Base-by-base conservation (phyloP, 2,113 vertebrate species). In the Lophotis ruficrista region DNA sequence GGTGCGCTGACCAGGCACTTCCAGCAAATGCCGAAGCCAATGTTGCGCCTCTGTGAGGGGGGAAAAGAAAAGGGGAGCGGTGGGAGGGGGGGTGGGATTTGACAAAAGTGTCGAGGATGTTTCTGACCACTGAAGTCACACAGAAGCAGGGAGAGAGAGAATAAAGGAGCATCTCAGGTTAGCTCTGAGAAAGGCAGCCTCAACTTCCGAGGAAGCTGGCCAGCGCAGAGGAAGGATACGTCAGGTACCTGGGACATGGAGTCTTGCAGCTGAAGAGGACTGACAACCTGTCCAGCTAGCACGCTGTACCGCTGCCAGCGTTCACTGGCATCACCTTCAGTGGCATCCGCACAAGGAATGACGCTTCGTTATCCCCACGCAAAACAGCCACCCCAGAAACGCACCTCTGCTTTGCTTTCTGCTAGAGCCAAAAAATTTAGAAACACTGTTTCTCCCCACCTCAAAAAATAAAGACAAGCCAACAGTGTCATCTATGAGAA, bases 271-370 rank as follows among this genome's bases (percentile, higher is more conserved):
- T 48, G 50, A 83, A 54, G 31, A 51, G 2, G 43, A 23, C 43
- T 21, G 65, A 71, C 23, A 62, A 41, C 30, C 22, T 6, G 31
- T 3, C n/a, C 4, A 4, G n/a, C 27, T 6, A 37, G 19, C 0
- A 1, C 48, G 27, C 20, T 41, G 33, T 7, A 56, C 51, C 1
- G 1, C n/a, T 48, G 30, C 21, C 33, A 14, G 23, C 0, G 0
- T 16, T 45, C 60, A 43, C 37, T 9, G 23, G 48, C 70, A 87
- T 25, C 37, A n/a, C 62, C 58, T 80, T 57, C 58, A 25, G 33
- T 2, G 28, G n/a, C n/a, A 57, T 11, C 66, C 17, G 37, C 41
- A n/a, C 17, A 37, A 38, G 47, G 43, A 87, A 24, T 72, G 72
- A 4, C 6, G 10, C 45, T 18, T 35, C 7, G 4, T 14, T 41